Evolutionary conservation across 2,797 vertebrate species (phyloP).

Genomic region (Hylomyscus alleni): DNA sequence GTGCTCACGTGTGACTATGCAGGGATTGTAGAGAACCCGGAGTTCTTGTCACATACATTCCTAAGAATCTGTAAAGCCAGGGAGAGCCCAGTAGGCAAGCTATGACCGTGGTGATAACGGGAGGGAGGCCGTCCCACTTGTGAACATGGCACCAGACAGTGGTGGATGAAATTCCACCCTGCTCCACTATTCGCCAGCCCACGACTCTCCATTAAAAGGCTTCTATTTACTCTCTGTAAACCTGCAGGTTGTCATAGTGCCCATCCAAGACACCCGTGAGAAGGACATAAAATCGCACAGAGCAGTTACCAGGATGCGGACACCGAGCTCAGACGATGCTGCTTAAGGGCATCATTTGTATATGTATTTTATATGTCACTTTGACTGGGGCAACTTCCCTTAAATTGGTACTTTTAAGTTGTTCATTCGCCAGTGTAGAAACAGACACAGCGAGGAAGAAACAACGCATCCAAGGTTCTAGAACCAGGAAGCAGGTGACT

Average conservation of each 20-base stretch:
- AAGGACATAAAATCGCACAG: neutral
- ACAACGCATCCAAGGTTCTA: neutral
- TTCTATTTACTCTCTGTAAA: neutral
- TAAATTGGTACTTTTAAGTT: slow-evolving; percentile 46
- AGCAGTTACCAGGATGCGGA: neutral
- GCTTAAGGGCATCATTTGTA: neutral
- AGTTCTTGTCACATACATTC: neutral
- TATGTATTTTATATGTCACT: neutral
- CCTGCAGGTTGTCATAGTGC: neutral
- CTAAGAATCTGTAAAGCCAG: neutral
- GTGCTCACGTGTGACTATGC: neutral
- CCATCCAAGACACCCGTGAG: neutral
- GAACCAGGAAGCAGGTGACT: neutral
- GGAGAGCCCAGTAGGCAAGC: neutral
- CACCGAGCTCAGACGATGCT: neutral
- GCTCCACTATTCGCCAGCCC: neutral
- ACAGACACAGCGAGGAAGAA: slow-evolving; percentile 51
- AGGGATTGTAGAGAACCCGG: neutral
- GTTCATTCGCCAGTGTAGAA: slow-evolving; percentile 32
- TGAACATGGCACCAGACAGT: neutral
- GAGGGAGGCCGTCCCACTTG: neutral
- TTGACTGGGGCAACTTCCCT: neutral
- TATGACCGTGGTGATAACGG: neutral
- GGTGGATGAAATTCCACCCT: neutral
- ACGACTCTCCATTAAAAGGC: neutral